These are phyloP conservation scores for Nipponacmea schrenckii DNA, from an alignment of 2,888 invertebrate species.

Conservation along the genomic window DNA sequence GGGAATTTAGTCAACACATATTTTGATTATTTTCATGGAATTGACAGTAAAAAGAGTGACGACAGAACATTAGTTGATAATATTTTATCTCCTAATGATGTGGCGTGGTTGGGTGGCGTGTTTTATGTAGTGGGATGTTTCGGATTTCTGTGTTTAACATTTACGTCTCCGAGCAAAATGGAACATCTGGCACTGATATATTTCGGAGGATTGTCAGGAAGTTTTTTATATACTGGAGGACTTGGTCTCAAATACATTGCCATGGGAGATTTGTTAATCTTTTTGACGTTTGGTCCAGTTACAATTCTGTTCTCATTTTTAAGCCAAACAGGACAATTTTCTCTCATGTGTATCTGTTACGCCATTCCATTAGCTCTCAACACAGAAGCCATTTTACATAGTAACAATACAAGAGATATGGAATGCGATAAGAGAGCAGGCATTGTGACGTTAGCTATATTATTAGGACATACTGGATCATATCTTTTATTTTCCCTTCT, in stretches of 20 bases:
- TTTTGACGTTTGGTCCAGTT: slow-evolving; percentile 93
- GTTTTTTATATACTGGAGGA: slow-evolving; percentile 96
- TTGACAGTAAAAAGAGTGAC: slow-evolving; percentile 87
- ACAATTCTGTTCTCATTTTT: slow-evolving; percentile 93
- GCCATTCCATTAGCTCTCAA: slow-evolving; percentile 93
- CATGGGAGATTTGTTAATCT: slow-evolving; percentile 89
- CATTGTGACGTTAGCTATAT: slow-evolving; percentile 93
- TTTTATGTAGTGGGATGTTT: slow-evolving; percentile 87
- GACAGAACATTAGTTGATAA: slow-evolving; percentile 95
- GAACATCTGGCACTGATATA: slow-evolving; percentile 94
- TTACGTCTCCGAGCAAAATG: slow-evolving; percentile 89
- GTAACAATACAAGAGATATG: slow-evolving; percentile 92
- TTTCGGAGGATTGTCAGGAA: slow-evolving; percentile 93
- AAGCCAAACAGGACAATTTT: slow-evolving; percentile 88
- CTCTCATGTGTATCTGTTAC: slow-evolving; percentile 90
- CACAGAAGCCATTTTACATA: slow-evolving; percentile 93
- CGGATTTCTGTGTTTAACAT: slow-evolving; percentile 81
- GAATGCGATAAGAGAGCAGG: slow-evolving; percentile 89
- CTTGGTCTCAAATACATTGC: slow-evolving; percentile 96
- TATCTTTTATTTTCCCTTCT: slow-evolving; percentile 90
- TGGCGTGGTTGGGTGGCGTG: slow-evolving; percentile 88
- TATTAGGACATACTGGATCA: slow-evolving; percentile 90
- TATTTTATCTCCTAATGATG: slow-evolving; percentile 83
- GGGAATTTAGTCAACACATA: slow-evolving; percentile 97
- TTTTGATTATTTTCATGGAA: slow-evolving; percentile 92